Base-by-base conservation (phyloP, 1,140 invertebrate species). In the Aphelenchoides avenae region DNA sequence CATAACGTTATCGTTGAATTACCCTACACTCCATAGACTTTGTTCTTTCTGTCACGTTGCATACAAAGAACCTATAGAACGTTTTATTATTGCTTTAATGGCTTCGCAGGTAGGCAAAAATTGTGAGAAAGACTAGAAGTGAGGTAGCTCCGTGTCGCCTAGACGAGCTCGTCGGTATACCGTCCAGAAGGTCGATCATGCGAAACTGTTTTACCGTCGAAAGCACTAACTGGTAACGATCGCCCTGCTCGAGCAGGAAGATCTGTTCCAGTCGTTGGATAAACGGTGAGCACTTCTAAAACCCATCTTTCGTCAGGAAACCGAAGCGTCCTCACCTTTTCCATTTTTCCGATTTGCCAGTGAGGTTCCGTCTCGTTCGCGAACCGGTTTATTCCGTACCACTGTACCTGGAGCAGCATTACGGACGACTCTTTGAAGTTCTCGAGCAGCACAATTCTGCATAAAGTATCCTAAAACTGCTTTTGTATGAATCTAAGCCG, bases 361-460 rank as follows among this genome's bases (percentile, higher is more conserved):
- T 70, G 54, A 13, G 56, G 33, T 13, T 53, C 41, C 11, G 60
- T 72, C 20, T 52, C 41, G 47, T 72, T 72, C 11, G 53, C 40
- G 36, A 54, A 50, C 11, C 40, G 42, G 42, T 76, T 60, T n/a
- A 63, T 48, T 27, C 72, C 72, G 37, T 61, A 76, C 70, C 71
- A 74, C 49, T 76, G 70, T 11, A 74, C 33, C 59, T 76, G 73
- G 41, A 65, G 61, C 6, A 74, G 55, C 9, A 74, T 46, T 18
- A 69, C 56, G 11, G 52, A 44, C 18, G 63, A 52, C 5, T 66
- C 33, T 1, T 46, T 31, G 24, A 63, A 57, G 30, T 73, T 57
- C 24, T 75, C 55, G 13, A 76, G 24, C 26, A 76, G 24, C 1
- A 60, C 63, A 20, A 75, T 53, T 24, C 73, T 64, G 47, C 73